A percentile compares a stretch with the other conserved stretches of the same genome.
These are phyloP conservation scores for Arctia plantaginis DNA, from an alignment of 2,888 invertebrate genomes.

Conservation along the genomic window DNA sequence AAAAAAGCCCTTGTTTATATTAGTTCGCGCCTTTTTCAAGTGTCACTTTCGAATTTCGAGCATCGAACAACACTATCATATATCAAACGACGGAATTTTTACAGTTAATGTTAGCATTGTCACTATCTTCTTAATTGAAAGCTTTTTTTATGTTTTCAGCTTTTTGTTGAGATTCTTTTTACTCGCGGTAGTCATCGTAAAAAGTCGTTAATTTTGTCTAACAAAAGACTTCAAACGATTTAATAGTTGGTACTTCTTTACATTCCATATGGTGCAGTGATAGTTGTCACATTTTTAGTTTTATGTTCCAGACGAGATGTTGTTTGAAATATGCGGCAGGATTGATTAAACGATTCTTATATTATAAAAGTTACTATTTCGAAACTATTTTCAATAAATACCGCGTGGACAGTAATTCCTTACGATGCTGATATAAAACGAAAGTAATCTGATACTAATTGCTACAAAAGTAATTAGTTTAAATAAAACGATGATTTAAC, in stretches of 20 bases:
- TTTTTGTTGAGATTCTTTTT: constrained; percentile 58
- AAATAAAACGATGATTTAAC: constrained; percentile 9
- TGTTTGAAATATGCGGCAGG: constrained; percentile 49
- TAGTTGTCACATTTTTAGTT: constrained; percentile 77
- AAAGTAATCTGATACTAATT: constrained; percentile 19
- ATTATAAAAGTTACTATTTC: constrained; percentile 24
- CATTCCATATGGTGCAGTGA: constrained; percentile 79
- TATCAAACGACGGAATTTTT: constrained; percentile 81
- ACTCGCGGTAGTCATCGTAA: constrained; percentile 78
- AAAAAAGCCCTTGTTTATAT: constrained; percentile 78
- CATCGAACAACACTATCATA: constrained; percentile 80
- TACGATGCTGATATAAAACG: neutral
- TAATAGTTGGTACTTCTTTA: constrained; percentile 67
- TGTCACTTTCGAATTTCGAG: constrained; percentile 83
- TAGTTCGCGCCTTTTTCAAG: constrained; percentile 85
- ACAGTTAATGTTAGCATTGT: constrained; percentile 79
- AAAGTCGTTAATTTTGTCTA: constrained; percentile 69
- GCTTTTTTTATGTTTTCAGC: constrained; percentile 77
- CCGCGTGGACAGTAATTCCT: constrained; percentile 4
- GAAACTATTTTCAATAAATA: constrained; percentile 12
- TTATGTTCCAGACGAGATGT: constrained; percentile 69
- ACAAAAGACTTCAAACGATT: constrained; percentile 83
- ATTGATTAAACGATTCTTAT: constrained; percentile 28
- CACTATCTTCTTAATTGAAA: constrained; percentile 80
- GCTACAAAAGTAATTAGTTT: constrained; percentile 11